Evolutionary conservation across 2,113 vertebrate genomes (phyloP).

Genomic region (Semnornis frantzii): DNA sequence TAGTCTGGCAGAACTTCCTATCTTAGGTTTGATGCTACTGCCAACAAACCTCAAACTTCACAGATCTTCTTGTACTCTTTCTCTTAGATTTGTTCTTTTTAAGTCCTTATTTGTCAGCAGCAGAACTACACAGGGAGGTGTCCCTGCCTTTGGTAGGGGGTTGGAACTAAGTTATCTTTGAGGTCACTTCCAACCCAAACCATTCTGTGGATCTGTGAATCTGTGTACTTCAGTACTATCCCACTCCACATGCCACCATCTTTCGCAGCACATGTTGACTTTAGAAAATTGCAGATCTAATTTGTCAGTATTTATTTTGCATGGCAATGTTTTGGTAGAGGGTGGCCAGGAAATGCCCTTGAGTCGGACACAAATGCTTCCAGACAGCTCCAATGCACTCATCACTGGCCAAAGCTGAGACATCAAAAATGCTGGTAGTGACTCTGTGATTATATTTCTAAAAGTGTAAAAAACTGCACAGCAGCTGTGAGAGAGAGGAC

Average conservation of each 20-base stretch:
- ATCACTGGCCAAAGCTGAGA: not conserved
- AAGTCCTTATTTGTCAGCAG: not conserved
- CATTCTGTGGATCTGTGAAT: too few species aligned
- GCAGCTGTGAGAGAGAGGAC: not conserved
- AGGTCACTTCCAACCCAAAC: too few species aligned
- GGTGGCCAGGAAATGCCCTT: rapidly evolving
- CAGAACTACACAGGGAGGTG: too few species aligned
- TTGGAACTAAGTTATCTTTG: too few species aligned
- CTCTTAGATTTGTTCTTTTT: not conserved
- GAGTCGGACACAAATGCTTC: not conserved
- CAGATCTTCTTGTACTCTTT: not conserved
- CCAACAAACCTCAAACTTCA: not conserved
- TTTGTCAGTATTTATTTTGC: not conserved
- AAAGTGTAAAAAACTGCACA: not conserved
- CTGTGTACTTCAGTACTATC: not conserved
- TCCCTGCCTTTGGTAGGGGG: too few species aligned
- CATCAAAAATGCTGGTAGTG: rapidly evolving
- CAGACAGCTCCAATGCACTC: not conserved
- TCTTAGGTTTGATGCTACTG: not conserved
- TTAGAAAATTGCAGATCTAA: not conserved
- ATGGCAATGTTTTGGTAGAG: not conserved
- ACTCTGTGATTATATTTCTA: not conserved
- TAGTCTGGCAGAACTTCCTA: not conserved
- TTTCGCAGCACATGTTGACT: not conserved
- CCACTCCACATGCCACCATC: not conserved